A percentile compares a stretch with the other conserved stretches of the same genome.
phyloP scores from a whole-genome alignment of 1,140 invertebrate species.

The Pseudomyrmex concolor region DNA sequence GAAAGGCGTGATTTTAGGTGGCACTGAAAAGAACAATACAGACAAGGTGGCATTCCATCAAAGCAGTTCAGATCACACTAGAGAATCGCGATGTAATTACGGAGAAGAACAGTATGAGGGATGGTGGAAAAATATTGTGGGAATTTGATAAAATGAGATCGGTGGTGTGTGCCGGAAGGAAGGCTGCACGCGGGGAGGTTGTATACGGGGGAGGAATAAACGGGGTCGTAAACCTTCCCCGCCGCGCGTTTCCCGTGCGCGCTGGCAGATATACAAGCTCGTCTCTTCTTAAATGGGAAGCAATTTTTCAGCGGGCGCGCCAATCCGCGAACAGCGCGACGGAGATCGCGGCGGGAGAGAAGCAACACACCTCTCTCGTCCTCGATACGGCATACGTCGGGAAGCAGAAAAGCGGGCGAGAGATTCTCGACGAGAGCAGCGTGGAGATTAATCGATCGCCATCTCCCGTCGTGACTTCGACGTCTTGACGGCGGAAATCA shows the following conservation, averaged over 20 bases:
- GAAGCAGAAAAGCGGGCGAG: constrained; percentile 23
- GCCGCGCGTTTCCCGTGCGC: background rate
- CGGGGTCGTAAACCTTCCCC: constrained; percentile 37
- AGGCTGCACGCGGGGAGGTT: background rate
- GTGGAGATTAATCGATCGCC: constrained; percentile 50
- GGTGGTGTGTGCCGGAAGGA: too few relatives aligned
- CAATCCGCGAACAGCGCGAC: constrained; percentile 36
- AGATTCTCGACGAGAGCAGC: constrained; percentile 4
- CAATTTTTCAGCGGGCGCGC: constrained; percentile 39
- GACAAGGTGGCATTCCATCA: constrained; percentile 74
- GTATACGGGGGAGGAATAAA: constrained; percentile 37
- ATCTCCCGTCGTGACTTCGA: background rate
- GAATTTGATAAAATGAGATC: too few relatives aligned
- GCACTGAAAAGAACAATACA: constrained; percentile 86
- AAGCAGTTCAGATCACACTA: constrained; percentile 69
- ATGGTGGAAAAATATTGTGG: too few relatives aligned
- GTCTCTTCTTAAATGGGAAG: constrained; percentile 19
- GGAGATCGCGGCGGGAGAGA: background rate
- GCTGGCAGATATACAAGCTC: constrained; percentile 22
- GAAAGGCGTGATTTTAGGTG: constrained; percentile 88
- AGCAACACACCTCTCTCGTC: constrained; percentile 17
- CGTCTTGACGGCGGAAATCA: constrained; percentile 41
- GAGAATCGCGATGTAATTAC: constrained; percentile 53
- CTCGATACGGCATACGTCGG: constrained; percentile 45
- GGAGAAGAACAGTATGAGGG: background rate